Percentiles rank a stretch among this genome's conserved stretches.
Conservation (phyloP, 2,797 vertebrate species). For the Tenualosa ilisha region DNA sequence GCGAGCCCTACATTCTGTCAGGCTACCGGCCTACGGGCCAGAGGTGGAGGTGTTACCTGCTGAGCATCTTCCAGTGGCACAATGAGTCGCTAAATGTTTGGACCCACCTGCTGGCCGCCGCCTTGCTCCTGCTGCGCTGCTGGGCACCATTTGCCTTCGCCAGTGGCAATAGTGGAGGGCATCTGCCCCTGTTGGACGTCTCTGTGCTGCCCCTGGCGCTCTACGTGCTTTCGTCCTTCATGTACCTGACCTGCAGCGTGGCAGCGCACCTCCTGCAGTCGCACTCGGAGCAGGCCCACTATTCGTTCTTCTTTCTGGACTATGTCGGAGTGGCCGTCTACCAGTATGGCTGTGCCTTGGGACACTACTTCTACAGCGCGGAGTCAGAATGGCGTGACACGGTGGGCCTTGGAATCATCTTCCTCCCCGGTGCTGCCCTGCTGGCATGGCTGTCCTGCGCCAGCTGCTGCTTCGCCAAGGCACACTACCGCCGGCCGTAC, state of each 20-base stretch:
- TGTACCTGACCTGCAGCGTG: slow-evolving; percentile 83
- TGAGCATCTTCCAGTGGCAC: slow-evolving; percentile 91
- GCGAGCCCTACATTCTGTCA: slow-evolving; percentile 85
- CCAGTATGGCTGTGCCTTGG: slow-evolving; percentile 87
- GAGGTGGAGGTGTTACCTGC: slow-evolving; percentile 86
- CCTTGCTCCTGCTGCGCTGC: slow-evolving; percentile 81
- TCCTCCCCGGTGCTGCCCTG: slow-evolving; percentile 82
- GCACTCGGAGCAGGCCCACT: slow-evolving; percentile 85
- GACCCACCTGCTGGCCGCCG: slow-evolving; percentile 84
- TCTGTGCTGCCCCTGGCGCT: slow-evolving; percentile 79
- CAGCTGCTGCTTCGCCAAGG: slow-evolving; percentile 88
- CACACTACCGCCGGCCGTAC: slow-evolving; percentile 83
- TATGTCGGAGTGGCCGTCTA: slow-evolving; percentile 88
- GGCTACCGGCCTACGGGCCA: slow-evolving; percentile 86
- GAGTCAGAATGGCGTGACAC: slow-evolving; percentile 82
- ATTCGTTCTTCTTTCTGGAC: slow-evolving; percentile 90
- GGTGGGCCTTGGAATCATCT: slow-evolving; percentile 67
- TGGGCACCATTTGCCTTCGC: slow-evolving; percentile 65
- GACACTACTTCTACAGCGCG: slow-evolving; percentile 87
- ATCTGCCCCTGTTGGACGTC: slow-evolving; percentile 54
- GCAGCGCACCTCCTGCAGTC: slow-evolving; percentile 91
- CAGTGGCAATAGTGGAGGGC: slow-evolving; percentile 61
- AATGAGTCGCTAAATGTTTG: slow-evolving; percentile 92
- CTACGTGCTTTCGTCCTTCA: slow-evolving; percentile 80
- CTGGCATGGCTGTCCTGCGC: slow-evolving; percentile 88